Evolutionary conservation across 1,140 invertebrate genomes (phyloP).

Genomic region (Trichoplusia ni): DNA sequence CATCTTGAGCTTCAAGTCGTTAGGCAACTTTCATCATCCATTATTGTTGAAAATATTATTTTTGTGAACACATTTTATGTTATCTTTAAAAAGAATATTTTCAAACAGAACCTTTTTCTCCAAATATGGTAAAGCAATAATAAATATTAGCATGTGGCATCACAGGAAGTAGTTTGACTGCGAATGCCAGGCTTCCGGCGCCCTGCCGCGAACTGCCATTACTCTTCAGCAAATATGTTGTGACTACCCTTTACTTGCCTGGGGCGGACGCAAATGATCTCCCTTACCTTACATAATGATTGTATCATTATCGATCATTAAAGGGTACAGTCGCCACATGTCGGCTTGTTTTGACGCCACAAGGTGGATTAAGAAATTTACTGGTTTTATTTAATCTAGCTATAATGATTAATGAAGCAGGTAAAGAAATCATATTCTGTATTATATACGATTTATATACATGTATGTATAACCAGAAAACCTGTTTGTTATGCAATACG

Average conservation of each 20-base stretch:
- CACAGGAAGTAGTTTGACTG: constrained; percentile 65
- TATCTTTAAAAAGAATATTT: too few relatives aligned
- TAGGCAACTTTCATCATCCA: too few relatives aligned
- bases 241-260: constrained; percentile 69
- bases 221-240: constrained; percentile 79
- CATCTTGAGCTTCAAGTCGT: too few relatives aligned
- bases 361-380: constrained; percentile 27
- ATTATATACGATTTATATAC: too few relatives aligned
- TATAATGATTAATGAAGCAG: not conserved
- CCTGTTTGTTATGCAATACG: too few relatives aligned
- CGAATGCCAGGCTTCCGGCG: constrained; percentile 67
- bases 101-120: too few relatives aligned
- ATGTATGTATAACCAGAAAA: too few relatives aligned
- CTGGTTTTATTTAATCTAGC: constrained; percentile 14
- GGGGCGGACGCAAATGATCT: constrained; percentile 50
- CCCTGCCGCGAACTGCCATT: constrained; percentile 67
- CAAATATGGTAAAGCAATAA: not conserved
- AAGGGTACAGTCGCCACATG: constrained; percentile 44
- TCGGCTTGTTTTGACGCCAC: constrained; percentile 8
- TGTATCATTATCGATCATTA: constrained; percentile 56
- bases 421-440: not conserved
- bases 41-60: too few relatives aligned
- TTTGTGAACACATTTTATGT: too few relatives aligned
- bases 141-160: constrained; percentile 52
- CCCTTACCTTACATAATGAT: constrained; percentile 35